Evolutionary conservation across 1,140 invertebrate genomes (phyloP).

Genomic region (Zaprionus davidi): DNA sequence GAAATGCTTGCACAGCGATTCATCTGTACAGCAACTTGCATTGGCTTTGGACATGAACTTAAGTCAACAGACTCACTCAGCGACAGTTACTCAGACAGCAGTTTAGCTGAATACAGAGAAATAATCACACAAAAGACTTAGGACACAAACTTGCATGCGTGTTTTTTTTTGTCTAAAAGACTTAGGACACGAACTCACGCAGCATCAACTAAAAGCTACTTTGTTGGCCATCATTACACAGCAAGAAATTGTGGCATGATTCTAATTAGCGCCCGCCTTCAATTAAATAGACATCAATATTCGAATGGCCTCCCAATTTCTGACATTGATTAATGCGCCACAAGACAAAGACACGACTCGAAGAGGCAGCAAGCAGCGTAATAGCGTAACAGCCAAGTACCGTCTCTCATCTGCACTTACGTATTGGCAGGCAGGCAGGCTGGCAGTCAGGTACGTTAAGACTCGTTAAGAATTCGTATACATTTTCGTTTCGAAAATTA

Average conservation of each 20-base stretch:
- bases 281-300: slow-evolving; percentile 77
- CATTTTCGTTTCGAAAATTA: slow-evolving; percentile 66
- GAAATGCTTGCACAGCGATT: no score
- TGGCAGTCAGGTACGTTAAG: not conserved
- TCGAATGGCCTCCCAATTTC: slow-evolving; percentile 49
- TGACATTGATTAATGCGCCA: slow-evolving; percentile 76
- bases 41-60: not conserved
- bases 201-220: not conserved
- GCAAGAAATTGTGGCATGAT: slow-evolving; percentile 54
- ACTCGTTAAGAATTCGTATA: slow-evolving; percentile 55
- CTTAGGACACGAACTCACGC: slow-evolving; percentile 6
- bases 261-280: slow-evolving; percentile 71
- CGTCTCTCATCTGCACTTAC: not conserved
- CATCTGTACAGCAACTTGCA: not conserved
- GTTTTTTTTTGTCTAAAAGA: not conserved
- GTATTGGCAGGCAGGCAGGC: not conserved
- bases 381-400: slow-evolving; percentile 26
- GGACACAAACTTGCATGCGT: not conserved
- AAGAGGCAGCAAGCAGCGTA: slow-evolving; percentile 46
- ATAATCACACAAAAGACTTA: not conserved
- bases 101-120: not conserved
- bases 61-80: not conserved
- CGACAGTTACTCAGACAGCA: not conserved
- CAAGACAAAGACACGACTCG: slow-evolving; percentile 63
- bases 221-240: slow-evolving; percentile 59